Base-by-base conservation (phyloP, 1,140 invertebrate species). In the Drosophila subpulchrella region DNA sequence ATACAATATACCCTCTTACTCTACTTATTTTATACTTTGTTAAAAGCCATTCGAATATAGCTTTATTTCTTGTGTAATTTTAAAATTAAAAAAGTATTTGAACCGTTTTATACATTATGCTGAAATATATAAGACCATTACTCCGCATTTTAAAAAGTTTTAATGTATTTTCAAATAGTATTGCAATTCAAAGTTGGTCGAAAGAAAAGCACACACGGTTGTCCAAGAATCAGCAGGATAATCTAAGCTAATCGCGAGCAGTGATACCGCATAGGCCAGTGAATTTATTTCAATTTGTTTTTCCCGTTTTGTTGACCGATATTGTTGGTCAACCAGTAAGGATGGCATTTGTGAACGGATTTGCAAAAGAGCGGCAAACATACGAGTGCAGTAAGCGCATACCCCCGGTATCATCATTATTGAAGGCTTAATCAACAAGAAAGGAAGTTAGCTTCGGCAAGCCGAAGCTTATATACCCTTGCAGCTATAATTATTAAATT, bases 321-420 rank as follows among this genome's bases (percentile, higher is more conserved):
- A 32, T 32, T 15, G 27, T 15, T 34, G 34, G 36, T 17, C 6
- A 34, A 13, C 4, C 27, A 36, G n/a, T n/a, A n/a, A n/a, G 58
- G 54, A 58, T 7, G 61, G 32, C 42, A 15, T 34, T 50, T 59
- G 34, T 38, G 41, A 13, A 50, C 55, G 39, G 6, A 59, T 47
- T 57, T 32, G 32, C 17, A 6, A 44, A 32, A 34, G 27, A 17
- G n/a, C 27, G 11, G 24, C 11, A 32, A 27, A n/a, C 24, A 42
- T 12, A 10, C 12, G 15, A 8, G 4, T 48, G 7, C 3, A 0
- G 4, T 20, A 20, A 24, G 41, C 12, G 11, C 30, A 32, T 6
- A 7, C 30, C 4, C 5, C 5, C 2, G 30, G n/a, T 12, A 34
- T 17, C n/a, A 15, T 51, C 8, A 61, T 32, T 42, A 42, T 54